These are phyloP conservation scores for Nephrocerus scutellatus DNA, from an alignment of 2,888 invertebrate genomes.

Conservation along the genomic window DNA sequence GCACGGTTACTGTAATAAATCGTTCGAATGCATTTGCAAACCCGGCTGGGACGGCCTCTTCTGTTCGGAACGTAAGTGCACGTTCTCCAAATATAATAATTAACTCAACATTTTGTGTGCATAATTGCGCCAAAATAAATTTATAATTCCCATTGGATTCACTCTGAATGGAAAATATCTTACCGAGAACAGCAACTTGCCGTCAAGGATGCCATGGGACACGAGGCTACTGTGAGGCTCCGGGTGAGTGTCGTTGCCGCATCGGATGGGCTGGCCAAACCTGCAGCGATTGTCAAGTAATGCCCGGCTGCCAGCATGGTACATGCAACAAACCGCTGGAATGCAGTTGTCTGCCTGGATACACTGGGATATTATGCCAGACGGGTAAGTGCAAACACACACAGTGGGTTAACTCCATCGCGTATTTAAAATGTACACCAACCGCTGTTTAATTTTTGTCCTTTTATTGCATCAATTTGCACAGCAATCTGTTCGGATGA, in stretches of 20 bases:
- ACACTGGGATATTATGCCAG: constrained; percentile 80
- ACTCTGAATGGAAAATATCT: too few relatives aligned
- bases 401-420: constrained; percentile 11
- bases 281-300: constrained; percentile 77
- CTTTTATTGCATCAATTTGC: constrained; percentile 23
- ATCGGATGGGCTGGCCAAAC: constrained; percentile 84
- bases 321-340: constrained; percentile 83
- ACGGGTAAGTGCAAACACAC: constrained; percentile 60
- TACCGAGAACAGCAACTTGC: constrained; percentile 82
- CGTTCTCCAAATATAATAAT: constrained; percentile 1
- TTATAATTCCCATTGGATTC: too few relatives aligned
- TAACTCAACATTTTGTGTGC: constrained; percentile 1
- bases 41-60: constrained; percentile 84
- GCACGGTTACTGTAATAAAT: constrained; percentile 76
- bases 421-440: neutral
- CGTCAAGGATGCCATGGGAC: constrained; percentile 76
- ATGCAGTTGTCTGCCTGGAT: constrained; percentile 87
- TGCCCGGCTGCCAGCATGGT: constrained; percentile 88
- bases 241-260: constrained; percentile 82
- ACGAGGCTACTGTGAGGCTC: constrained; percentile 78
- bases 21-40: constrained; percentile 79
- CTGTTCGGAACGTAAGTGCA: constrained; percentile 72
- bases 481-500: constrained; percentile 77
- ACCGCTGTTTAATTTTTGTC: constrained; percentile 1
- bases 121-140: too few relatives aligned